phyloP scores from a whole-genome alignment of 2,113 vertebrate genomes.

The Spea bombifrons region DNA sequence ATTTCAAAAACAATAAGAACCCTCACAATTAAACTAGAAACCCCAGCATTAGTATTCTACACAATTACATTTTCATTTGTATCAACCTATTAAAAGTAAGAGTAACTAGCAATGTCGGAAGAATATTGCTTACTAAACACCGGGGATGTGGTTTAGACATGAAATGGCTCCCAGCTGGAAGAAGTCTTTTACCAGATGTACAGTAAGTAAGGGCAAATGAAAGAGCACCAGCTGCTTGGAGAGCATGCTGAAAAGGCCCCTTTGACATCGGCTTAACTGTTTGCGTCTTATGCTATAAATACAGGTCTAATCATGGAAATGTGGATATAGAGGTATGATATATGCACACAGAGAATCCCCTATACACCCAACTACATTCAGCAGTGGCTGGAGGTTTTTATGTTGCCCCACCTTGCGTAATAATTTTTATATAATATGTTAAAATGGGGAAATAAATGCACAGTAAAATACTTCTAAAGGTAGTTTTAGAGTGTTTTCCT shows the following conservation, averaged over 20 bases:
- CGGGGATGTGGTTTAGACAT: constrained; percentile 60
- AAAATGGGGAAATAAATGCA: no score
- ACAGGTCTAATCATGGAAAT: constrained; percentile 57
- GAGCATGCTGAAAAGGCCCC: constrained; percentile 62
- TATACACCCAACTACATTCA: constrained; percentile 30
- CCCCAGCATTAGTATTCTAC: background rate
- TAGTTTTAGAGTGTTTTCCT: no score
- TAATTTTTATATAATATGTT: no score
- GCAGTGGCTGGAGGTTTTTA: background rate
- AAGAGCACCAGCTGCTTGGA: constrained; percentile 67
- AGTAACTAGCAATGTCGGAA: constrained; percentile 55
- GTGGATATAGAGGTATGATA: constrained; percentile 53
- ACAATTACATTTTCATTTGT: constrained; percentile 50
- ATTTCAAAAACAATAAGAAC: constrained; percentile 21
- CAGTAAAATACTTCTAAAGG: no score
- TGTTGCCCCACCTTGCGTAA: no score
- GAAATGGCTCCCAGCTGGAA: constrained; percentile 74
- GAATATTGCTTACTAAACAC: constrained; percentile 61
- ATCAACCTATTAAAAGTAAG: constrained; percentile 51
- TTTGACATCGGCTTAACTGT: constrained; percentile 56
- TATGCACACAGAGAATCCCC: constrained; percentile 29
- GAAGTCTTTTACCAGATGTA: constrained; percentile 64
- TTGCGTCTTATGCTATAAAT: constrained; percentile 61
- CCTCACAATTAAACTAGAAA: background rate
- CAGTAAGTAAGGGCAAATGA: constrained; percentile 59